phyloP scores from a whole-genome alignment of 2,113 vertebrate species.

The Xerus inauris region DNA sequence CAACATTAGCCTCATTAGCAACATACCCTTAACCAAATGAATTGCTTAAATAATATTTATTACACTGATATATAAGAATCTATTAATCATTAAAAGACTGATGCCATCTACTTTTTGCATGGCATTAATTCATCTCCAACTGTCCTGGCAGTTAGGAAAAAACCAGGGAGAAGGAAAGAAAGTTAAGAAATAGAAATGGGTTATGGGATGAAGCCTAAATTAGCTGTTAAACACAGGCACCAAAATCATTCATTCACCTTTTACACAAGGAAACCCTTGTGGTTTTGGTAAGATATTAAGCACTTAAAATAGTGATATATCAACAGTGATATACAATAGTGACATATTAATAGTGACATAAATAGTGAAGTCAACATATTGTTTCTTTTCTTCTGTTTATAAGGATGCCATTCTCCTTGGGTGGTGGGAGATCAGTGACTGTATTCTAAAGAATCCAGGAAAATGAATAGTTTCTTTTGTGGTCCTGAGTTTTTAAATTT shows the following conservation, averaged over 20 bases:
- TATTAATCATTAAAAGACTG: conserved; percentile 9
- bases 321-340: neutral
- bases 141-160: neutral
- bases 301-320: neutral
- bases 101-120: neutral
- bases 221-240: neutral
- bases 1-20: neutral
- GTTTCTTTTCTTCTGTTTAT: neutral
- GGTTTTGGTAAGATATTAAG: neutral
- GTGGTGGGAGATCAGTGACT: neutral
- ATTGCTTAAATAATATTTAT: conserved; percentile 40
- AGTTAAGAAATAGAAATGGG: neutral
- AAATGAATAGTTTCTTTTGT: neutral
- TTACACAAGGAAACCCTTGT: too few relatives aligned
- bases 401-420: neutral
- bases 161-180: neutral
- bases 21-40: neutral
- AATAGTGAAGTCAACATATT: neutral
- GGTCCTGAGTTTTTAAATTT: neutral
- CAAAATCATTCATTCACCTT: conserved; percentile 9
- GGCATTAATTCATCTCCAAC: neutral
- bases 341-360: neutral
- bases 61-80: neutral
- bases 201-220: neutral
- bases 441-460: neutral